Percentiles rank a stretch among this genome's conserved stretches.
These are phyloP conservation scores for Drosophila quinaria DNA, from an alignment of 2,888 invertebrate genomes.

Conservation along the genomic window DNA sequence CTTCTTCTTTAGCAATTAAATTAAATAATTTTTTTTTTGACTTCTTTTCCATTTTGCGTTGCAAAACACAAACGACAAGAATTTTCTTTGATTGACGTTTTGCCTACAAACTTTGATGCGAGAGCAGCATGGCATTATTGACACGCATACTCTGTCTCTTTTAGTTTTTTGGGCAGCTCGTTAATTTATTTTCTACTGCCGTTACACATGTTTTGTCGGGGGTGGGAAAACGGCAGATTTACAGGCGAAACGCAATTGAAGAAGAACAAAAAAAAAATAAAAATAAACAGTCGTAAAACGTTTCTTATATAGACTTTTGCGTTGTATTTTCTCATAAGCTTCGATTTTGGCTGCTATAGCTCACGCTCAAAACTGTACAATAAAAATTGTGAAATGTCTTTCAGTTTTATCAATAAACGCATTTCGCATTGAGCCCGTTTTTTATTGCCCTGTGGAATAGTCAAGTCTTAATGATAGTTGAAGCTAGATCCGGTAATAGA, in stretches of 20 bases:
- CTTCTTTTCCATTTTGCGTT: not conserved
- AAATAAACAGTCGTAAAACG: slow-evolving; percentile 36
- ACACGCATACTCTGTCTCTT: slow-evolving; percentile 10
- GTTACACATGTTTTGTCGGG: slow-evolving; percentile 40
- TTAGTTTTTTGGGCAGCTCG: slow-evolving; percentile 32
- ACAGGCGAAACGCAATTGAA: slow-evolving; percentile 29
- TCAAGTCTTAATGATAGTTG: slow-evolving; percentile 1
- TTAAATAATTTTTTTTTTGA: slow-evolving; percentile 23
- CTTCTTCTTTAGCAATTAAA: slow-evolving; percentile 49
- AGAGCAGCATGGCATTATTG: not conserved
- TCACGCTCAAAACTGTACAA: slow-evolving; percentile 52
- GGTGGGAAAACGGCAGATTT: not conserved
- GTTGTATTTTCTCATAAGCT: slow-evolving; percentile 19
- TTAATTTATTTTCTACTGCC: slow-evolving; percentile 53
- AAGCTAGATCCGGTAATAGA: slow-evolving; percentile 21
- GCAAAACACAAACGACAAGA: slow-evolving; percentile 28
- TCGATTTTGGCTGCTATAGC: slow-evolving; percentile 39
- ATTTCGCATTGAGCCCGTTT: slow-evolving; percentile 26
- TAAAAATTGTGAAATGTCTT: slow-evolving; percentile 44
- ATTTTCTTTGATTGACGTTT: slow-evolving; percentile 52
- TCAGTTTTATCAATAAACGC: slow-evolving; percentile 62
- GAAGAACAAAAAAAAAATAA: slow-evolving; percentile 23
- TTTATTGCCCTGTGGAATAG: slow-evolving; percentile 28
- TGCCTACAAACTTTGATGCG: slow-evolving; percentile 13
- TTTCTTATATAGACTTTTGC: slow-evolving; percentile 18